Conservation (phyloP, 1,140 invertebrate species). For the Bombus picipes region DNA sequence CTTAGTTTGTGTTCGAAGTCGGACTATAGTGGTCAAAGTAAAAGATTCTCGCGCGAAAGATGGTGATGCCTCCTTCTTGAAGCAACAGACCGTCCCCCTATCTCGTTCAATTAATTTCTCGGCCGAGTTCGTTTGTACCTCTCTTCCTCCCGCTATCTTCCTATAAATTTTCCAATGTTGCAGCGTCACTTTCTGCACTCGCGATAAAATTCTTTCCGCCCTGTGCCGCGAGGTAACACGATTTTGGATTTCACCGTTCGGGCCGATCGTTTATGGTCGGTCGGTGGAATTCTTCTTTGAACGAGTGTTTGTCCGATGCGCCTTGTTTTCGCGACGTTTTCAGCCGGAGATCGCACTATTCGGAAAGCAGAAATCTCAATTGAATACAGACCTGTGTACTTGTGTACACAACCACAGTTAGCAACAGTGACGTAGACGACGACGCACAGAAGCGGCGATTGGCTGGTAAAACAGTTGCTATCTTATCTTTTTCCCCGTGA, state of each 20-base stretch:
- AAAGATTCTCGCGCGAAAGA: not conserved
- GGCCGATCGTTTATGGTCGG: not conserved
- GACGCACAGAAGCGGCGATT: slow-evolving; percentile 60
- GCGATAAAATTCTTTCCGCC: slow-evolving; percentile 17
- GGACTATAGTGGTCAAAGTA: not conserved
- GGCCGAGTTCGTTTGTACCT: slow-evolving; percentile 45
- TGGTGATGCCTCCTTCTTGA: not conserved
- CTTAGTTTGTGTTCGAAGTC: not conserved
- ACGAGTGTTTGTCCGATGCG: not conserved
- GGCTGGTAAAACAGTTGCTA: slow-evolving; percentile 64
- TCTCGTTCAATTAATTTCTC: slow-evolving; percentile 48
- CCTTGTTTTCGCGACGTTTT: not conserved
- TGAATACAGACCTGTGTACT: slow-evolving; percentile 16
- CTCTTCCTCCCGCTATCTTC: slow-evolving; percentile 38
- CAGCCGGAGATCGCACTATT: slow-evolving; percentile 1
- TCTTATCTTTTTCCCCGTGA: slow-evolving; percentile 69
- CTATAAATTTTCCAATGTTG: slow-evolving; percentile 54
- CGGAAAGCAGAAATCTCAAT: slow-evolving; percentile 23
- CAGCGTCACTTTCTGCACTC: not conserved
- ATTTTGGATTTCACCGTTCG: not conserved
- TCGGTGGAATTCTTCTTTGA: not conserved
- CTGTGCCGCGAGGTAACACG: not conserved
- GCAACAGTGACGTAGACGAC: slow-evolving; percentile 65
- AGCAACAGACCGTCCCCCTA: not conserved
- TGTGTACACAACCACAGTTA: slow-evolving; percentile 59